Conservation (phyloP, 2,113 vertebrate genomes). For the Erythrocebus patas region DNA sequence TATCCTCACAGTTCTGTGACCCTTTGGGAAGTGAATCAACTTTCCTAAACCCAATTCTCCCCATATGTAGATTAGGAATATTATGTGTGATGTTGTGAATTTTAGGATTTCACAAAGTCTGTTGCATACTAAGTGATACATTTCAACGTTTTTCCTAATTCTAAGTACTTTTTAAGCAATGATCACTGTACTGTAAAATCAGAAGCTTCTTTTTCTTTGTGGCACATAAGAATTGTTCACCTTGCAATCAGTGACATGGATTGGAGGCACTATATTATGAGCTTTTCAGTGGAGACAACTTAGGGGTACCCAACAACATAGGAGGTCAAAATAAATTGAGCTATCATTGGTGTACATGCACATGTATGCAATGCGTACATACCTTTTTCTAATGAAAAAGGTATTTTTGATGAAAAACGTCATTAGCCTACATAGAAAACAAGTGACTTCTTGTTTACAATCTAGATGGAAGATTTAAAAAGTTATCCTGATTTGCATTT, state of each 20-base stretch:
- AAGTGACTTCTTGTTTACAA: not conserved
- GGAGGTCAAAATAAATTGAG: not conserved
- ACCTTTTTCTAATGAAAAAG: not conserved
- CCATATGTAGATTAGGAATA: not conserved
- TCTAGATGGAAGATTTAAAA: slow-evolving; percentile 2
- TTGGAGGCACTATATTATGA: not conserved
- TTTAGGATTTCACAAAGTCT: not conserved
- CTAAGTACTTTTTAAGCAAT: not conserved
- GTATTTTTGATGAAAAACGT: not conserved
- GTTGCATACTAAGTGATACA: not conserved
- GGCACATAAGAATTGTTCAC: not conserved
- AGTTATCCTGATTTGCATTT: slow-evolving; percentile 56
- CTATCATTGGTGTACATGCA: not conserved
- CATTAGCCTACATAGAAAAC: not conserved
- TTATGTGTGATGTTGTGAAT: not conserved
- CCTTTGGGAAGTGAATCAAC: not conserved
- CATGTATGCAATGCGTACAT: not conserved
- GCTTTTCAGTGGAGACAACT: not conserved
- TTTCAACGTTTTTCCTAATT: not conserved
- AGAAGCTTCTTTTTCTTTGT: not conserved
- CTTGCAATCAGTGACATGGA: not conserved
- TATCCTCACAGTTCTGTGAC: not conserved
- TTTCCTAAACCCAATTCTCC: not conserved
- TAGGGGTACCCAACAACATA: not conserved
- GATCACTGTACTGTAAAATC: not conserved